Evolutionary conservation across 1,140 invertebrate species (phyloP).

Genomic region (Drosophila sulfurigaster): DNA sequence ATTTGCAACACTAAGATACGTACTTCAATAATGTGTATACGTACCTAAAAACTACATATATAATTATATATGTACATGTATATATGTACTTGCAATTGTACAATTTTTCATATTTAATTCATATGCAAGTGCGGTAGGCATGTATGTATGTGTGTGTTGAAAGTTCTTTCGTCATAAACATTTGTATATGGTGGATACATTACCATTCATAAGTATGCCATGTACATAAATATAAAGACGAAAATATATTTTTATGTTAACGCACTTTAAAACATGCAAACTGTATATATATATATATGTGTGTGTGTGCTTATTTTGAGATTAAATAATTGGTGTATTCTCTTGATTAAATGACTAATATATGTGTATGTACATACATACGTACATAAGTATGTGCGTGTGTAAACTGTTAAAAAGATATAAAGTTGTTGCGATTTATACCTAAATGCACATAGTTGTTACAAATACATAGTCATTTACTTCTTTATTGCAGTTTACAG

Average conservation of each 20-base stretch:
- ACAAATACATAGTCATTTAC: neutral
- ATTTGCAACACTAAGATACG: neutral
- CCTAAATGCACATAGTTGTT: neutral
- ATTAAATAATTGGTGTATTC: conserved; percentile 12
- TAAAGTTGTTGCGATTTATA: neutral
- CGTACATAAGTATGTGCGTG: neutral
- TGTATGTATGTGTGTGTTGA: conserved; percentile 15
- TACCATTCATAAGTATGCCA: conserved; percentile 17
- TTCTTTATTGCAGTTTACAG: conserved; percentile 3
- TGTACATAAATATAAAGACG: conserved; percentile 1
- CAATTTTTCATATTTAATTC: conserved; percentile 5
- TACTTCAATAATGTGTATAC: neutral
- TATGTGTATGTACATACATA: neutral
- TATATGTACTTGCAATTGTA: conserved; percentile 20
- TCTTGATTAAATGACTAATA: conserved; percentile 13
- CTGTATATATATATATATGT: neutral
- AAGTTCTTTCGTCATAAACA: conserved; percentile 36
- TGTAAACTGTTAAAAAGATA: neutral
- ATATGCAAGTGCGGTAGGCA: conserved; percentile 2
- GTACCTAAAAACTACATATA: conserved; percentile 2
- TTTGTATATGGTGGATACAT: conserved; percentile 18
- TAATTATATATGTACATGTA: conserved; percentile 9
- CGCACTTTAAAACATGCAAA: neutral
- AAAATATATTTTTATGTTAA: conserved; percentile 16
- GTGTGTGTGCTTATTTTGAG: conserved; percentile 13